Evolutionary conservation across 2,113 vertebrate genomes (phyloP), one percentile per base, ranked within the genome.

Genomic region (Triplophysa siluroides): DNA sequence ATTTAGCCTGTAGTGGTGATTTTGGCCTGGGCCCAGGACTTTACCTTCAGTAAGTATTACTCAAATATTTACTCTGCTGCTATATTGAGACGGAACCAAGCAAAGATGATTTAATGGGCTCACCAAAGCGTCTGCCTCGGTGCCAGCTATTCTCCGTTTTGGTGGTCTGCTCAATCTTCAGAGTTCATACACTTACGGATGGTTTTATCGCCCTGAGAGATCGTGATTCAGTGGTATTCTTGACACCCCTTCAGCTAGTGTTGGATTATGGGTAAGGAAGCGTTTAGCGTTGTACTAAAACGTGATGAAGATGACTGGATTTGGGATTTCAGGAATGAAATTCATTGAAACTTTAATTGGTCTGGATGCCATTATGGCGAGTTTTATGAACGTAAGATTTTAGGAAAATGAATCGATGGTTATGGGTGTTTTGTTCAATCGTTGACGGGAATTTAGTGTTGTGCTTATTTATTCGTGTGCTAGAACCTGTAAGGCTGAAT

Each of bases 11-110:
- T 80, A 85, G 87, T 75, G 85, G 83, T 81, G 84, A 78, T 90
- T 83, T 90, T 93, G 91, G 91, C 91, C 77, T 6, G 13, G 61
- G 67, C 85, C 89, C 91, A 91, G 84, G 45, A 74, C 89, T 86
- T 85, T 87, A 92, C 88, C 89, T 91, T 88, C 90, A 91, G 87
- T 82, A 88, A 87, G 88, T 84, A 91, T 88, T 90, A 87, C 88
- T 88, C 90, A 93, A 93, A 94, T 94, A 92, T 92, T 93, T 92
- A 90, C 90, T 89, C 88, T 91, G 88, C 90, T 86, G 88, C 90
- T 92, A 92, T 90, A 90, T 90, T 87, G 87, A 90, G 91, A 91
- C 89, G 87, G 91, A 89, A 91, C 88, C 87, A 86, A 82, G 86
- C 86, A 78, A 69, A 85, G 82, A 90, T 91, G 91, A 91, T 92